Evolutionary conservation across 2,888 invertebrate species (phyloP).

Genomic region (Troides oblongomaculatus): DNA sequence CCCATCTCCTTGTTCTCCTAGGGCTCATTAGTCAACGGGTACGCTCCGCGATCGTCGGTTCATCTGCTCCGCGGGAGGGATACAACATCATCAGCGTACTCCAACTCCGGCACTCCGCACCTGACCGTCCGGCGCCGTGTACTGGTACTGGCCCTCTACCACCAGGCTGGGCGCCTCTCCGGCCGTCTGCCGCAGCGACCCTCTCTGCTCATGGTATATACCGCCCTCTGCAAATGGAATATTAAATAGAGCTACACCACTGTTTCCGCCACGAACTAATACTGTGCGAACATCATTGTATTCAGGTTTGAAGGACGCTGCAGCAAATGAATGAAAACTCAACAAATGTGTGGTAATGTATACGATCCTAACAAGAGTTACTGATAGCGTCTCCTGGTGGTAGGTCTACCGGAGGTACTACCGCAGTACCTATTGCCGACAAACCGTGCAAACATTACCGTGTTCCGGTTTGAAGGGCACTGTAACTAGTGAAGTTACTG

Average conservation of each 20-base stretch:
- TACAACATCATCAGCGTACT: no score
- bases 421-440: neutral
- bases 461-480: no score
- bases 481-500: no score
- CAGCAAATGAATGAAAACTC: no score
- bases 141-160: conserved; percentile 69
- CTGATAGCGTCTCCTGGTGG: neutral
- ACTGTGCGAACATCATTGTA: neutral
- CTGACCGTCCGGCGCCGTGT: conserved; percentile 67
- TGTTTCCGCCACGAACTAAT: neutral
- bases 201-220: conserved; percentile 65
- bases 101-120: conserved; percentile 36
- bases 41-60: no score
- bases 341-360: no score
- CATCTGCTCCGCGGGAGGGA: no score
- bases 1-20: neutral
- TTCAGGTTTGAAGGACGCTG: neutral
- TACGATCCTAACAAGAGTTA: neutral
- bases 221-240: conserved; percentile 52
- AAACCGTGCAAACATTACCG: neutral
- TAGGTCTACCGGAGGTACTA: neutral
- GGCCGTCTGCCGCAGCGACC: conserved; percentile 37
- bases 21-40: no score
- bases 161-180: conserved; percentile 42
- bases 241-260: neutral